A percentile compares a stretch with the other conserved stretches of the same genome.
Evolutionary conservation across 2,113 vertebrate genomes (phyloP).

Genomic region (Nesogale talazaci): DNA sequence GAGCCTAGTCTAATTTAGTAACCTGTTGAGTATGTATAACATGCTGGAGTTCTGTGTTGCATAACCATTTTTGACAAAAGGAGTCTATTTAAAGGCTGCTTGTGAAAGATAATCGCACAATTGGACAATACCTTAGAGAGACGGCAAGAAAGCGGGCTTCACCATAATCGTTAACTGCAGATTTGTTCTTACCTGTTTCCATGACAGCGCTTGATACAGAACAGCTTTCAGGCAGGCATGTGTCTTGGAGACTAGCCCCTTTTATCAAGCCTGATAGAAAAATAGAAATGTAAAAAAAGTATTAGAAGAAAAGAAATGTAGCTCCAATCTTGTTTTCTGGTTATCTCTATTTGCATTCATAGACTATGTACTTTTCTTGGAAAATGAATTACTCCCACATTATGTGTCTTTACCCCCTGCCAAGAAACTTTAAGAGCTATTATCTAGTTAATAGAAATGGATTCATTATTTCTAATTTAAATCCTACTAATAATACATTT

Average conservation of each 20-base stretch:
- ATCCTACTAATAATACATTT: constrained; percentile 41
- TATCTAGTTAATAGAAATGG: not conserved
- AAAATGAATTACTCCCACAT: not conserved
- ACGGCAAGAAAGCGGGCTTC: not conserved
- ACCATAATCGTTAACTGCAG: not conserved
- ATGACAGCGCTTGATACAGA: not conserved
- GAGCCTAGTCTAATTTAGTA: not conserved
- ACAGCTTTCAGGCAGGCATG: not conserved
- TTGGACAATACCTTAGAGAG: not conserved
- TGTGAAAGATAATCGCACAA: not conserved
- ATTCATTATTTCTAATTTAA: constrained; percentile 26
- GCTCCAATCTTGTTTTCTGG: not conserved
- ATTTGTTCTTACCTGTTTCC: not conserved
- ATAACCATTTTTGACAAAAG: not conserved
- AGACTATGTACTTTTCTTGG: not conserved
- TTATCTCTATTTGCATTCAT: not conserved
- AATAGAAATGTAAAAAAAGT: not conserved
- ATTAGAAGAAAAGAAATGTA: not conserved
- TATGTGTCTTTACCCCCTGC: not conserved
- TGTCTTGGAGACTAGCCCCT: not conserved
- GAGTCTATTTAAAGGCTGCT: not conserved
- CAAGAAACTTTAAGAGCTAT: not conserved
- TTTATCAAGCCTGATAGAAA: not conserved
- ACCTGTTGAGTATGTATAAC: not conserved
- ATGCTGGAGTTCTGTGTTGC: not conserved